phyloP scores from a whole-genome alignment of 37 sponge, comb jelly and placozoan species.

The Diacarnus erythraeanus region DNA sequence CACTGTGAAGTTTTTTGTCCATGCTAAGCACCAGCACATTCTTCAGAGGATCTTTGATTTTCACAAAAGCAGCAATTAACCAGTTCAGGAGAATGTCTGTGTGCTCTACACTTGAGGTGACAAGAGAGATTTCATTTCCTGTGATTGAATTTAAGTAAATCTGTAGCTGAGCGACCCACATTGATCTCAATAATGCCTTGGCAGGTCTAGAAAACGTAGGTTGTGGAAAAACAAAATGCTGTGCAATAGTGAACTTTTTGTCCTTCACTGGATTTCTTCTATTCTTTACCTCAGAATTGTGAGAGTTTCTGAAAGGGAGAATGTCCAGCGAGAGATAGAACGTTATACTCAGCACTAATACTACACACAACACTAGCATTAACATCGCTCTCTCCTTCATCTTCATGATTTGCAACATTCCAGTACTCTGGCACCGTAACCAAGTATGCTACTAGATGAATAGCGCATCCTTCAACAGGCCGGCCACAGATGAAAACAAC shows the following conservation, averaged over 20 bases:
- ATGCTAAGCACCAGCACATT: slow-evolving; percentile 43
- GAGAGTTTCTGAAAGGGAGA: too few relatives aligned
- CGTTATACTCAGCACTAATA: too few relatives aligned
- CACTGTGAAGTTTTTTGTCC: slow-evolving; percentile 8
- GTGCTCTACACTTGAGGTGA: slow-evolving; percentile 42
- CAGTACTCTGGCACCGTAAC: not conserved
- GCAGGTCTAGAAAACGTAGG: slow-evolving; percentile 32
- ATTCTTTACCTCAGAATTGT: not conserved
- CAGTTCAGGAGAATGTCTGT: slow-evolving; percentile 44
- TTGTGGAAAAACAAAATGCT: slow-evolving; percentile 39
- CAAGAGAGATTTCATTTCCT: slow-evolving; percentile 39
- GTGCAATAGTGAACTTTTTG: not conserved
- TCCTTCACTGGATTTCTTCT: not conserved
- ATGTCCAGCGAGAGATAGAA: too few relatives aligned
- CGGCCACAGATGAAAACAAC: not conserved
- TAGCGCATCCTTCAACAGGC: not conserved
- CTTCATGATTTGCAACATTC: not conserved
- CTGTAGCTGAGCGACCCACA: slow-evolving; percentile 15
- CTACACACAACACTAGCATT: too few relatives aligned
- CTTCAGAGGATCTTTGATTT: slow-evolving; percentile 18
- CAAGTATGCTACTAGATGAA: too few relatives aligned
- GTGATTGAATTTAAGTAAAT: not conserved
- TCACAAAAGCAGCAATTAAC: slow-evolving; percentile 32
- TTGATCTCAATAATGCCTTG: slow-evolving; percentile 1
- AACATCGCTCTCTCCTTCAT: too few relatives aligned